phyloP scores from a whole-genome alignment of 2,113 vertebrate genomes.

The Fulica atra region DNA sequence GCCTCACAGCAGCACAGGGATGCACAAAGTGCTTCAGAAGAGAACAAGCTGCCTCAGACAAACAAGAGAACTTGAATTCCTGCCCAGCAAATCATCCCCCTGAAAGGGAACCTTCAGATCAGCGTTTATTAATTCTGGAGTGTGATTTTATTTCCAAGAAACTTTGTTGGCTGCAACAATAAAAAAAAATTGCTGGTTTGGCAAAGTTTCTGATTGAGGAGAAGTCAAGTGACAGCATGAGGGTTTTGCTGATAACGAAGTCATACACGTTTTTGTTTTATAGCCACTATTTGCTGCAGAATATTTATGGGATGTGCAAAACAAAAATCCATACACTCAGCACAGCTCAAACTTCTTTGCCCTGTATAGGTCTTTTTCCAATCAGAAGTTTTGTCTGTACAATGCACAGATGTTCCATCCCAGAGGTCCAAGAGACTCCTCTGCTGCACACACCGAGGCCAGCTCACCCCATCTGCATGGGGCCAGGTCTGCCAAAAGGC shows the following conservation, averaged over 20 bases:
- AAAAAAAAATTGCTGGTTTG: slow-evolving; percentile 21
- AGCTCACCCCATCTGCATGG: background rate
- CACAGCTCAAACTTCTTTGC: background rate
- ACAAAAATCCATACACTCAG: background rate
- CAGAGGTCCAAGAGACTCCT: background rate
- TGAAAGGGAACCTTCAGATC: slow-evolving; percentile 39
- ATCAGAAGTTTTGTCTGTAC: background rate
- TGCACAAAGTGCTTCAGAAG: background rate
- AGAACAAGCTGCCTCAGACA: slow-evolving; percentile 1
- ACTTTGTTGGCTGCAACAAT: slow-evolving; percentile 32
- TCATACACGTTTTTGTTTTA: background rate
- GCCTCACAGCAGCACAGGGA: background rate
- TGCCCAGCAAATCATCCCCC: slow-evolving; percentile 21
- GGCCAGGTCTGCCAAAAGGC: background rate
- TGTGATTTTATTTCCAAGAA: slow-evolving; percentile 39
- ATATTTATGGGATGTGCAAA: background rate
- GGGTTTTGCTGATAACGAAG: background rate
- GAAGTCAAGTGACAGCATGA: slow-evolving; percentile 21
- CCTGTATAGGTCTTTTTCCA: background rate
- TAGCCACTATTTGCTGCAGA: background rate
- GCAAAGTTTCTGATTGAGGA: slow-evolving; percentile 32
- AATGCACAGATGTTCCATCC: background rate
- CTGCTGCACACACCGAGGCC: background rate
- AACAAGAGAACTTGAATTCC: slow-evolving; percentile 9
- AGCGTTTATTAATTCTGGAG: slow-evolving; percentile 33